Evolutionary conservation across 2,888 invertebrate genomes (phyloP).

Genomic region (Bombyx huttoni): DNA sequence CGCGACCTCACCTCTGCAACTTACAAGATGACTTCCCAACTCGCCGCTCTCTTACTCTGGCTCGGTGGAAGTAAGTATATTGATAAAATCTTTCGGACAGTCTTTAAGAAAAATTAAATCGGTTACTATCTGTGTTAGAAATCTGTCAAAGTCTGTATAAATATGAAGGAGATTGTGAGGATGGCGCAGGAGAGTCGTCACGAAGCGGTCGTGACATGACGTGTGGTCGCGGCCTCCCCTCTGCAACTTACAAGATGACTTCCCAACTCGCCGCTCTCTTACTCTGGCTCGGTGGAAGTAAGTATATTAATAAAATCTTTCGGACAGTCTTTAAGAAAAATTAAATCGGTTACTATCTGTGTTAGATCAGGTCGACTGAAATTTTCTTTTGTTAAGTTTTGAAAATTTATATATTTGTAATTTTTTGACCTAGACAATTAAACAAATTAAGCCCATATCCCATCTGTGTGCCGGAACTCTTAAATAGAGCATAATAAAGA

Average conservation of each 20-base stretch:
- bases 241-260: constrained; percentile 40
- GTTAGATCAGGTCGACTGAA: too few relatives aligned
- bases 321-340: too few relatives aligned
- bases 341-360: background rate
- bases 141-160: constrained; percentile 21
- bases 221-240: constrained; percentile 25
- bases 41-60: constrained; percentile 55
- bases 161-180: constrained; percentile 41
- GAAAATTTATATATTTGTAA: too few relatives aligned
- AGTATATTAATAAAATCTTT: constrained; percentile 18
- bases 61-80: constrained; percentile 56
- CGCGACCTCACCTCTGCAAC: constrained; percentile 16
- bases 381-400: too few relatives aligned
- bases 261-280: constrained; percentile 48
- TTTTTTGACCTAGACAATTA: too few relatives aligned
- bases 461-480: too few relatives aligned
- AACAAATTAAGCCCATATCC: too few relatives aligned
- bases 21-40: constrained; percentile 49
- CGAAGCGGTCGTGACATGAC: constrained; percentile 45
- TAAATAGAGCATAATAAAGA: too few relatives aligned
- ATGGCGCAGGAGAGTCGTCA: constrained; percentile 28
- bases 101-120: too few relatives aligned
- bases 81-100: background rate
- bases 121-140: background rate
- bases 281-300: constrained; percentile 61